A percentile compares a stretch with the other conserved stretches of the same genome.
phyloP scores from a whole-genome alignment of 2,797 vertebrate genomes.

The Ciconia nigra region DNA sequence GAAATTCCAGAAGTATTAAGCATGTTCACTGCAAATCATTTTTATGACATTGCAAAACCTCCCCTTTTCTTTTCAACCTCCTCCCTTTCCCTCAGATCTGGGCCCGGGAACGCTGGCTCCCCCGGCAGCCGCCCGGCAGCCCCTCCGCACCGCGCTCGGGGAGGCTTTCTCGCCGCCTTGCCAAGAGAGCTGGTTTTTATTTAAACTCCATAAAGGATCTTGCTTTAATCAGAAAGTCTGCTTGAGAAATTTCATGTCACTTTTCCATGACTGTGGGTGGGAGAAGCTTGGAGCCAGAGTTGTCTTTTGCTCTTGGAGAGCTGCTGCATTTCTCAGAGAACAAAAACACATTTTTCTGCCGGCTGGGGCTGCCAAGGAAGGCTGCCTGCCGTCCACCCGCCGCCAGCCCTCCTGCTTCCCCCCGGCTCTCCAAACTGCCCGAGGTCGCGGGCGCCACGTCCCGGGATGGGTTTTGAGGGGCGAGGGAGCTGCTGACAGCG shows the following conservation, averaged over 20 bases:
- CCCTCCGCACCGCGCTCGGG: conserved; percentile 46
- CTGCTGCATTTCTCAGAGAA: conserved; percentile 62
- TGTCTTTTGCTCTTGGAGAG: conserved; percentile 69
- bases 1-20: conserved; percentile 75
- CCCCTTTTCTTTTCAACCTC: conserved; percentile 47
- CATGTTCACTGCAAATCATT: conserved; percentile 71
- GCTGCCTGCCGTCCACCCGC: background rate
- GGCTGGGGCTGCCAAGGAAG: conserved; percentile 19
- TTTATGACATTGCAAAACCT: conserved; percentile 74
- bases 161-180: conserved; percentile 12
- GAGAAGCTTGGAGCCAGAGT: conserved; percentile 71
- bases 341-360: conserved; percentile 50
- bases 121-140: conserved; percentile 35
- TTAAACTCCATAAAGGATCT: conserved; percentile 69
- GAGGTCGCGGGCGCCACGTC: rapidly evolving
- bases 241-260: conserved; percentile 75
- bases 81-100: conserved; percentile 42
- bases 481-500: background rate
- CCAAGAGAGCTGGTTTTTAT: conserved; percentile 73
- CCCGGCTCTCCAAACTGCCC: background rate
- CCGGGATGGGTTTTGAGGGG: background rate
- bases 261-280: conserved; percentile 77
- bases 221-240: conserved; percentile 74
- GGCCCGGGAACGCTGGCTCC: conserved; percentile 1
- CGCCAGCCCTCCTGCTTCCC: background rate